Evolutionary conservation across 2,888 invertebrate species (phyloP), one percentile per base, ranked within the genome.

Genomic region (Uropetala carovei): DNA sequence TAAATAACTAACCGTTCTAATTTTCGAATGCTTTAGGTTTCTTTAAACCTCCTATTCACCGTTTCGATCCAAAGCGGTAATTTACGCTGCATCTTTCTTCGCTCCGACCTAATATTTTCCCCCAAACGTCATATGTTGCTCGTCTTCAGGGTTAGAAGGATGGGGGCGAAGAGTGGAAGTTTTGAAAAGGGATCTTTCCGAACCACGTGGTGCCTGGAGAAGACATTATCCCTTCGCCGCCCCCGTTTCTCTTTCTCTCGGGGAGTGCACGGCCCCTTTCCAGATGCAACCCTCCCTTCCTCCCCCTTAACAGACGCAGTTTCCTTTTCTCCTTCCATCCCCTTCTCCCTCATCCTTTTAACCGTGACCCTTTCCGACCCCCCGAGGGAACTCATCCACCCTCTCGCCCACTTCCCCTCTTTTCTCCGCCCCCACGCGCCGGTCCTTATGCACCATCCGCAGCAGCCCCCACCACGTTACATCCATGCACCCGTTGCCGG

Each of bases 191-290:
- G 75, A 68, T 68, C 68, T n/a, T n/a, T n/a, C n/a, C 27, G 75
- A 27, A 75, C 75, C 75, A 75, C 75, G 75, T 86, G 86, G 14
- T 60, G 59, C 16, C 18, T 59, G 30, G 86, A 22, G 16, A 86
- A 86, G 60, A 60, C 85, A 58, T 85, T 85, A 85, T 58, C 85
- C 85, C 59, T n/a, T 27, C 22, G 13, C 22, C 85, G 10, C 30
- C 82, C 16, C 75, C 11, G 14, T 30, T 16, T 43, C 13, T 13
- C 82, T 16, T 16, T 30, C 27, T 30, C 30, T 10, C 27, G 43
- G 43, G 43, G 82, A 82, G 16, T 11, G 30, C 30, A 14, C 11
- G 30, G 43, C 14, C 30, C 82, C 30, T 13, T 82, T 16, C 43
- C 82, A 75, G 27, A 18, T 18, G 18, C 75, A 27, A 75, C 11